These are phyloP conservation scores for Poeciliopsis gracilis DNA, from an alignment of 2,797 vertebrate genomes.

Conservation along the genomic window DNA sequence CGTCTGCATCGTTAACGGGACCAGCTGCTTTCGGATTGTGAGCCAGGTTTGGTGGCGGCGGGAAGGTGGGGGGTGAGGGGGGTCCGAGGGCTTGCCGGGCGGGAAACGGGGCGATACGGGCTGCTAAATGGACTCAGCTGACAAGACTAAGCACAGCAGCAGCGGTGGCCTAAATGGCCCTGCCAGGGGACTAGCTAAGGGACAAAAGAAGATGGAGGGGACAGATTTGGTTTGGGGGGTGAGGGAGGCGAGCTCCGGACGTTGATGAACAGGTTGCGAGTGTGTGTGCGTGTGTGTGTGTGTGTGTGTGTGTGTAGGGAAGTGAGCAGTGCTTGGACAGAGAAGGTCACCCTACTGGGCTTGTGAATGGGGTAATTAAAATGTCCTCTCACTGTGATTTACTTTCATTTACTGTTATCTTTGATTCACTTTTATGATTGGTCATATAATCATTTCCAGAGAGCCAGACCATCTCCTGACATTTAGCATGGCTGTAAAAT, in stretches of 20 bases:
- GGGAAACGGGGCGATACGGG: conserved; percentile 50
- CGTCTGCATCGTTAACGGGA: conserved; percentile 28
- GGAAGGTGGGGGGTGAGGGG: conserved; percentile 20
- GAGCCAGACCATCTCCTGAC: conserved; percentile 29
- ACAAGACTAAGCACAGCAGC: conserved; percentile 62
- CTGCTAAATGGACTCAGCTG: conserved; percentile 80
- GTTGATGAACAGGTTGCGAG: conserved; percentile 64
- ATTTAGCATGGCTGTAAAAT: conserved; percentile 23
- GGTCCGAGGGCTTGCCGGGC: conserved; percentile 23
- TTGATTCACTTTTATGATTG: conserved; percentile 31
- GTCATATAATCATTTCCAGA: conserved; percentile 33
- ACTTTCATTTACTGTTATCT: conserved; percentile 51
- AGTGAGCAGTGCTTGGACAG: background rate
- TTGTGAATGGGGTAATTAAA: conserved; percentile 50
- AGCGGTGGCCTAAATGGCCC: conserved; percentile 56
- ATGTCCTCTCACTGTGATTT: conserved; percentile 45
- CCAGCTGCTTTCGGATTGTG: conserved; percentile 67
- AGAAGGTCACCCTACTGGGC: conserved; percentile 61
- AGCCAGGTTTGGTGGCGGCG: conserved; percentile 39
- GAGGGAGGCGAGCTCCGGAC: conserved; percentile 6
- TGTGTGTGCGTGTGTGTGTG: background rate
- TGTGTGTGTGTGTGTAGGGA: background rate
- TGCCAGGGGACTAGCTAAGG: conserved; percentile 37
- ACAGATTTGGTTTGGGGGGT: conserved; percentile 14
- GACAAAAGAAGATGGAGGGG: conserved; percentile 67